Percentiles rank a stretch among this genome's conserved stretches.
These are phyloP conservation scores for Hemithea aestivaria DNA, from an alignment of 2,888 invertebrate species.

Conservation along the genomic window DNA sequence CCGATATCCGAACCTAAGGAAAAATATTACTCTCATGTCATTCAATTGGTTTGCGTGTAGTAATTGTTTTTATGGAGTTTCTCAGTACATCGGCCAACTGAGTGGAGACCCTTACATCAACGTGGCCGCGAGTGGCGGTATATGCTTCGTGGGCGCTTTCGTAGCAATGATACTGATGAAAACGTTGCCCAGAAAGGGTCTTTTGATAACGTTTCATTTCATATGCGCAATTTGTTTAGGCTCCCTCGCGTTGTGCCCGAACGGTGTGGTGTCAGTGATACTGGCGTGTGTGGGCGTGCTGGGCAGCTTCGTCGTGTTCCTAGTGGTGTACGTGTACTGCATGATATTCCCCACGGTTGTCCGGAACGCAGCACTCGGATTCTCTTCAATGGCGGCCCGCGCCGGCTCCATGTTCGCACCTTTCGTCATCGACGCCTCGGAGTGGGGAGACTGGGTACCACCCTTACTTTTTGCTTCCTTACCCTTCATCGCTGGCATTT, in stretches of 20 bases:
- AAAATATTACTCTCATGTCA: slow-evolving; percentile 84
- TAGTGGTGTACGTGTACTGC: slow-evolving; percentile 90
- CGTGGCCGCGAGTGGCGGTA: slow-evolving; percentile 86
- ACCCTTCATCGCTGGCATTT: slow-evolving; percentile 78
- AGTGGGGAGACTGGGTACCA: slow-evolving; percentile 82
- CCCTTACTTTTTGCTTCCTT: slow-evolving; percentile 84
- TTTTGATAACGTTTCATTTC: slow-evolving; percentile 82
- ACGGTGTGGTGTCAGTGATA: slow-evolving; percentile 66
- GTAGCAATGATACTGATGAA: slow-evolving; percentile 82
- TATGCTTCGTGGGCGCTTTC: slow-evolving; percentile 80
- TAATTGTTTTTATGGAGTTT: slow-evolving; percentile 87
- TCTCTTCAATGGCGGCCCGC: slow-evolving; percentile 93
- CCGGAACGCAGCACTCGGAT: slow-evolving; percentile 90
- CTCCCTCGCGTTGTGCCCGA: slow-evolving; percentile 76
- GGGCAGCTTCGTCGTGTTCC: slow-evolving; percentile 90
- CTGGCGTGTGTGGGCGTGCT: slow-evolving; percentile 87
- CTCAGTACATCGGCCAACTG: slow-evolving; percentile 88
- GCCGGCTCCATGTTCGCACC: slow-evolving; percentile 93
- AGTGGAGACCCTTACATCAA: slow-evolving; percentile 90
- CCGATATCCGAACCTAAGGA: slow-evolving; percentile 84
- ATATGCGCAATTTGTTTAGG: slow-evolving; percentile 81
- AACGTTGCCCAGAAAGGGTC: slow-evolving; percentile 81
- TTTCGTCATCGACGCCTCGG: slow-evolving; percentile 82
- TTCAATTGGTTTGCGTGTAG: slow-evolving; percentile 91
- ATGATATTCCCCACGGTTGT: slow-evolving; percentile 95